phyloP scores from a whole-genome alignment of 1,140 invertebrate species.

The Solen grandis region DNA sequence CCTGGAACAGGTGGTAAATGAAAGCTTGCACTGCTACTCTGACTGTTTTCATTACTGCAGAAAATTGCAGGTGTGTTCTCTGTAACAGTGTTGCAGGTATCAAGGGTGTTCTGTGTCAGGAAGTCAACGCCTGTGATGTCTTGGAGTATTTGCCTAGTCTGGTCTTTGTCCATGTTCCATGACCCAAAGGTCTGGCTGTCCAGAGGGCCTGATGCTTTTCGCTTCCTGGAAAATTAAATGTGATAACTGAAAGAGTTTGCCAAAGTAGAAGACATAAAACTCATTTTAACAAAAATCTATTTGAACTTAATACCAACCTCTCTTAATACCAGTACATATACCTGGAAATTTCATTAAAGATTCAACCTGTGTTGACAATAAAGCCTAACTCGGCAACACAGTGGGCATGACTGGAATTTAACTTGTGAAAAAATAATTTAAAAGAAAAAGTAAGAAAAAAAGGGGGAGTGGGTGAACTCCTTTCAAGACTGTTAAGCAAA shows the following conservation, averaged over 20 bases:
- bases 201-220: slow-evolving; percentile 47
- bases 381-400: not conserved
- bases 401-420: no score
- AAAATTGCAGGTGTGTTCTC: slow-evolving; percentile 58
- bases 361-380: not conserved
- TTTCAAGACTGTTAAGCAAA: no score
- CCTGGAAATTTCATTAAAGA: not conserved
- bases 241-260: no score
- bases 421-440: no score
- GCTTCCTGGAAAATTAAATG: slow-evolving; percentile 58
- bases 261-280: no score
- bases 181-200: not conserved
- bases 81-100: slow-evolving; percentile 46
- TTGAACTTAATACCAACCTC: not conserved
- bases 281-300: not conserved
- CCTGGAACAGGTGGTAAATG: slow-evolving; percentile 49
- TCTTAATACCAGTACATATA: not conserved
- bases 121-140: slow-evolving; percentile 61
- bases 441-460: no score
- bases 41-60: slow-evolving; percentile 43
- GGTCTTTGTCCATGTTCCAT: slow-evolving; percentile 27
- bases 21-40: slow-evolving; percentile 41
- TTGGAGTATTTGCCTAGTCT: slow-evolving; percentile 55
- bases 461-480: no score
- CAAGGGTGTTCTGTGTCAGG: slow-evolving; percentile 59